Percentiles rank a stretch among this genome's conserved stretches.
These are phyloP conservation scores for Brachionus paranguensis DNA, from an alignment of 1,140 invertebrate genomes.

Conservation along the genomic window DNA sequence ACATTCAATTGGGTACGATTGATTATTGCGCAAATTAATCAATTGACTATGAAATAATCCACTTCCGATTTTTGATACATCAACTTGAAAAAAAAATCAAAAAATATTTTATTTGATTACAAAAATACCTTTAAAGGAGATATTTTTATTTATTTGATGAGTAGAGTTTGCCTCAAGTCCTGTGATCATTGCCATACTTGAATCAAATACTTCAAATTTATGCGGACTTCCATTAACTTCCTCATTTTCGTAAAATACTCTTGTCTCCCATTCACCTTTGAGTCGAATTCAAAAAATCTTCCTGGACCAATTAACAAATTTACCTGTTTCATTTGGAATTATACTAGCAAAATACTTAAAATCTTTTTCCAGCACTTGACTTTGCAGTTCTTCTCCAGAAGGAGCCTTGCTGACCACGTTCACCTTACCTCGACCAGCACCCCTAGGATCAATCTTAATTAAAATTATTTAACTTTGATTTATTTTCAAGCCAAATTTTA, in stretches of 20 bases:
- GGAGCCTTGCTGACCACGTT: slow-evolving; percentile 62
- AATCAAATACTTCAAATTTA: slow-evolving; percentile 83
- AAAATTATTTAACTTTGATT: not conserved
- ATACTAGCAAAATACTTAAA: slow-evolving; percentile 71
- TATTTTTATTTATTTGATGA: slow-evolving; percentile 21
- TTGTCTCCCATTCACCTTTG: slow-evolving; percentile 79
- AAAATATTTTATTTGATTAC: not conserved
- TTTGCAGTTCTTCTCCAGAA: slow-evolving; percentile 49
- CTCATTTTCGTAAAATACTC: slow-evolving; percentile 85
- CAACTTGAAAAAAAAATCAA: not conserved
- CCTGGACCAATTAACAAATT: slow-evolving; percentile 38
- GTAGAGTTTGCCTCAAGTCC: not conserved
- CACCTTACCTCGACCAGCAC: slow-evolving; percentile 66
- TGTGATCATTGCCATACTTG: slow-evolving; percentile 62
- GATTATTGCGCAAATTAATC: not conserved
- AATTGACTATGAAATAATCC: not conserved
- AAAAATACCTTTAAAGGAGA: not conserved
- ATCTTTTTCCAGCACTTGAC: not conserved
- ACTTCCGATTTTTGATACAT: not conserved
- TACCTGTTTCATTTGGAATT: slow-evolving; percentile 85
- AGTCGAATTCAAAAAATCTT: slow-evolving; percentile 38
- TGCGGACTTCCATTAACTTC: slow-evolving; percentile 93
- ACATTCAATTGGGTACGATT: not conserved
- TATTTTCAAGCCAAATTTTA: not conserved
- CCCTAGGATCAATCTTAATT: slow-evolving; percentile 65